Base-by-base conservation (phyloP, 2,113 vertebrate genomes). In the Cairina moschata region DNA sequence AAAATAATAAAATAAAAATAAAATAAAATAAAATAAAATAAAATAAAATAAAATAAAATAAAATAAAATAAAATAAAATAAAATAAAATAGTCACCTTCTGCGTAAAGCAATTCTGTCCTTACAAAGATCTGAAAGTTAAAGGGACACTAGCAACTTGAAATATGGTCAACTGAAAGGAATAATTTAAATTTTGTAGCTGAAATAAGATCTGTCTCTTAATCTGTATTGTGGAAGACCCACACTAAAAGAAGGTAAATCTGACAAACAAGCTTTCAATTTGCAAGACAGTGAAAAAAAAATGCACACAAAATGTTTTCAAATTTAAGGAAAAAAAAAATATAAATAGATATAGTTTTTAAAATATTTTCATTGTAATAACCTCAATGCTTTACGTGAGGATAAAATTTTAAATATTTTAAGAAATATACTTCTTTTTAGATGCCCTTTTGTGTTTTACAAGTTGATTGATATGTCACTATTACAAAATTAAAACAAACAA, bases 71-170 rank as follows among this genome's bases (percentile, higher is more conserved):
- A 86, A 91, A 84, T 86, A n/a, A 44, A 52, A 91, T 21, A 21
- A 93, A 91, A 40, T 92, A 94, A 96, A 93, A 74, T n/a, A 94
- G 65, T 67, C 76, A 95, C 14, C 29, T 55, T 73, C 62, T 91
- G 77, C 79, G 77, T 92, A 81, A 65, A 94, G 36, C 56, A 40
- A 5, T 81, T 62, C 13, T 94, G 67, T 91, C 81, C 58, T 83
- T 56, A 62, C 25, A 44, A 91, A 95, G 62, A 95, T 50, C 54
- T 86, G 52, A 46, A 93, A 93, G 73, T 83, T 85, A 93, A 96
- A 65, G 36, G 54, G 17, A 69, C 14, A 32, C 8, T 34, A 36
- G 52, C 40, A 91, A 63, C 8, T 55, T 72, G 42, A 78, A 88
- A 77, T 28, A 15, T 4, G 73, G 22, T 79, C 34, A 74, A 18